Conservation (phyloP, 2,797 vertebrate genomes). For the Sebastes cheni region DNA sequence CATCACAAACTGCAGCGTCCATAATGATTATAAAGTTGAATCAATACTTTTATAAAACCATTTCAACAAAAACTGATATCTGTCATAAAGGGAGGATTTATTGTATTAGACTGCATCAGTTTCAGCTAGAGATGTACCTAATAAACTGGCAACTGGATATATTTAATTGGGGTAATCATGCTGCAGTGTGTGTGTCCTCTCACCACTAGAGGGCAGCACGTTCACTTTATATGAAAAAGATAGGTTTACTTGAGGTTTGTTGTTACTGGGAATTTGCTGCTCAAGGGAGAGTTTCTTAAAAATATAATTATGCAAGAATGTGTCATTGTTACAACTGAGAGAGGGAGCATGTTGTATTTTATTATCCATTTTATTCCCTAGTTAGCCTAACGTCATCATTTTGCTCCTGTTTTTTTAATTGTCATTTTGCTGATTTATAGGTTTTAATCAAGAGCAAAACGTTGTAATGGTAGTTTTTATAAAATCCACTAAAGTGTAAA, state of each 20-base stretch:
- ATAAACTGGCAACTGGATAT: background rate
- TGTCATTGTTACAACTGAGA: background rate
- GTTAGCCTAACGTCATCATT: background rate
- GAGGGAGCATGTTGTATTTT: background rate
- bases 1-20: background rate
- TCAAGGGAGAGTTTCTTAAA: background rate
- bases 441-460: slow-evolving; percentile 10
- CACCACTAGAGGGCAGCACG: slow-evolving; percentile 66
- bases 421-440: background rate
- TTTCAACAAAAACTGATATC: background rate
- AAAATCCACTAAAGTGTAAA: background rate
- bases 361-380: background rate
- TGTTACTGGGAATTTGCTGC: background rate
- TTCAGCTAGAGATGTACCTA: background rate
- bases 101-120: background rate
- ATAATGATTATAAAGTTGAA: background rate
- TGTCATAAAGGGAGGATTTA: background rate
- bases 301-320: background rate
- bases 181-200: background rate
- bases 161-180: background rate
- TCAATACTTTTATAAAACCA: background rate
- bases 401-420: background rate
- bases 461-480: background rate
- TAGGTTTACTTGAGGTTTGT: background rate
- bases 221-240: background rate